Base-by-base conservation (phyloP, 2,113 vertebrate genomes). In the Apeltes quadracus region DNA sequence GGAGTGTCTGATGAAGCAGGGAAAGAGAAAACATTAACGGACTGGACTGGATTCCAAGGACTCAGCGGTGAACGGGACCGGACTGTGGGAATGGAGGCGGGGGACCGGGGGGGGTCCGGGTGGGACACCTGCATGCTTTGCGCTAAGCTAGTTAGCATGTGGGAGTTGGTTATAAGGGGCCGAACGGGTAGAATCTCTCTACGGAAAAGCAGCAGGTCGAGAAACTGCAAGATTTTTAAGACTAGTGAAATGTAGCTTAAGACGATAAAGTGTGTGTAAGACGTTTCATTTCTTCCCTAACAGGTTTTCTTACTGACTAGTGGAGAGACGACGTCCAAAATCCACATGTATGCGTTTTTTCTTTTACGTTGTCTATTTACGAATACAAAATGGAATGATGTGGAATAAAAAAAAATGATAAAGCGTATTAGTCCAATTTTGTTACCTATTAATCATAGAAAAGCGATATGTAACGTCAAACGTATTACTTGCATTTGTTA, bases 1-100 rank as follows among this genome's bases (percentile, higher is more conserved):
- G 74, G 78, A 82, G 79, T 73, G 74, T 89, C 75, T 72, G 74
- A 76, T 71, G 66, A 81, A 73, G 84, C 51, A 51, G 67, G 58
- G 62, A 55, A 62, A 69, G 56, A 70, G 65, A 22, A 72, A 69
- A 72, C 68, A 62, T 64, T 2, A 75, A 61, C 53, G 50, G 41
- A 76, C 72, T n/a, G 23, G 61, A 23, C 50, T 68, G 69, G 55
- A 56, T 14, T 23, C 41, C 57, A 73, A 25, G 59, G 71, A 71
- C 27, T 1, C 36, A 23, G 22, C 6, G 56, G 50, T 36, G 44
- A 14, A 34, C 14, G 41, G 46, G 39, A 74, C n/a, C 61, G 12
- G 22, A 50, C 13, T 34, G 22, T 48, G 41, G n/a, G 23, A 36
- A 39, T 29, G 56, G 29, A 48, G 27, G 62, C 65, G 43, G 7